Evolutionary conservation across 2,888 invertebrate genomes (phyloP), one percentile per base, ranked within the genome.

Genomic region (Perizoma flavofasciatum): DNA sequence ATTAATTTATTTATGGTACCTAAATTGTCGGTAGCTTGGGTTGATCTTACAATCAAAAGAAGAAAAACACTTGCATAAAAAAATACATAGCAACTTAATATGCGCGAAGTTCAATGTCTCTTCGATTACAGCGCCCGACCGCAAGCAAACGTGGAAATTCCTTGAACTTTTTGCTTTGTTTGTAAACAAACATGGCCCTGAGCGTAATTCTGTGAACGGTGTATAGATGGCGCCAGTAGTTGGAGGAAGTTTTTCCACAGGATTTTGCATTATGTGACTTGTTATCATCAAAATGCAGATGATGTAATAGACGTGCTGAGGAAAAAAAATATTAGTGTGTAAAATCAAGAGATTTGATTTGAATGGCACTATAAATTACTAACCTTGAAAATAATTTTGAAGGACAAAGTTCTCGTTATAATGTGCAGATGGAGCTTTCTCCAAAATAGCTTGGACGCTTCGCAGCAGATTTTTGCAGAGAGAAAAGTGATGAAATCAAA

Each of bases 141-240:
- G 61, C 59, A 56, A 45, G 57, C 58, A 58, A n/a, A 9, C 48
- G 73, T 73, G 78, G 74, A 51, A 59, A 67, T 74, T 56, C 82
- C 83, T 84, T 82, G 83, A 83, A 83, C 83, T 79, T 74, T 69
- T 73, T 65, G 22, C 41, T 77, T 65, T 67, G 64, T 72, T 73
- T 73, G 81, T 85, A 86, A 86, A 88, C 85, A 87, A 84, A 85
- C 66, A 46, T 81, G 85, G 70, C 86, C 85, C 40, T 88, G 87
- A 78, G 72, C 55, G 55, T 74, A 79, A 80, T 89, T 82, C 64
- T 0, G 3, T 0, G 4, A 6, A 2, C 3, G 5, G 0, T 3
- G 6, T 48, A 72, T 55, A 89, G 90, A 84, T 87, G 86, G 85
- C 86, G 79, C 58, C 79, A 40, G 48, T 47, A 32, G 40, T 9